phyloP scores from a whole-genome alignment of 2,113 vertebrate genomes.

The Anhinga rufa region DNA sequence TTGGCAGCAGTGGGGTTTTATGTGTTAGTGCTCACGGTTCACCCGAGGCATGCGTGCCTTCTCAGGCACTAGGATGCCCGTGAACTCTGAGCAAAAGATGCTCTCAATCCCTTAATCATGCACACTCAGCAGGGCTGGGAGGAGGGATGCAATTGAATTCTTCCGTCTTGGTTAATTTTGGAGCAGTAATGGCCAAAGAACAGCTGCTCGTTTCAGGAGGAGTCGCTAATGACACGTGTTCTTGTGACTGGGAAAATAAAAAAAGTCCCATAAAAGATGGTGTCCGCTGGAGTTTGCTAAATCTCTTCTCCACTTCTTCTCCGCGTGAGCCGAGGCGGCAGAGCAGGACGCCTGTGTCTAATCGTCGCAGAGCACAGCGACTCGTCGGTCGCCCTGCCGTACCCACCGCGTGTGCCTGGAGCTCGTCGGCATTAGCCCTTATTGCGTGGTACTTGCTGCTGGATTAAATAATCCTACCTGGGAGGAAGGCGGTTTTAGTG shows the following conservation, averaged over 20 bases:
- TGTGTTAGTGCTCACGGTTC: background rate
- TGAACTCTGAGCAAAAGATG: background rate
- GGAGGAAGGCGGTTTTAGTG: background rate
- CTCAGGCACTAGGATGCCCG: background rate
- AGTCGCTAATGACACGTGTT: background rate
- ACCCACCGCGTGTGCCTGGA: background rate
- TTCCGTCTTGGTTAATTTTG: background rate
- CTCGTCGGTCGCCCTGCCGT: background rate
- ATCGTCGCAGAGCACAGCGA: background rate
- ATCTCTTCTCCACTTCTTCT: background rate
- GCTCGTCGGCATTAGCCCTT: background rate
- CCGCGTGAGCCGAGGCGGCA: background rate
- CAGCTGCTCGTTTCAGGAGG: conserved; percentile 26
- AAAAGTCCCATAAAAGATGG: background rate
- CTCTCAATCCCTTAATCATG: background rate
- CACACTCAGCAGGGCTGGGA: background rate
- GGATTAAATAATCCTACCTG: background rate
- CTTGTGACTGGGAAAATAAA: background rate
- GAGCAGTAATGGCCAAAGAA: conserved; percentile 16
- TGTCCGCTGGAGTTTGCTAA: background rate
- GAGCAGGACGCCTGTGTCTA: background rate
- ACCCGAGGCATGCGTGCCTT: background rate
- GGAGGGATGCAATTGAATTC: background rate
- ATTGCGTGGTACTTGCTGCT: background rate
- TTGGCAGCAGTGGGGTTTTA: background rate